phyloP scores from a whole-genome alignment of 2,113 vertebrate species.

The Grammomys surdaster region DNA sequence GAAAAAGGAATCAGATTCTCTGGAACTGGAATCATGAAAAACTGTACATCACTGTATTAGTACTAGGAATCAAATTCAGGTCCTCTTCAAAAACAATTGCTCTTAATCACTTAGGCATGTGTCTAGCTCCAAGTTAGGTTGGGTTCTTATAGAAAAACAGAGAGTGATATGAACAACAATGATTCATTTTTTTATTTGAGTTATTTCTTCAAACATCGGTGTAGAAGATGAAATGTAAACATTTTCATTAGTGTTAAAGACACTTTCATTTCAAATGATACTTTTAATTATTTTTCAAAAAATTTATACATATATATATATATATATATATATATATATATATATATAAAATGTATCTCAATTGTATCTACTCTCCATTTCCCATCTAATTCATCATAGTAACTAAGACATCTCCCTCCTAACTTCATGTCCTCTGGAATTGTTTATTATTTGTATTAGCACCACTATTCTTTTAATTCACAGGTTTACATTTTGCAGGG shows the following conservation, averaged over 20 bases:
- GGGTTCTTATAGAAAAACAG: neutral
- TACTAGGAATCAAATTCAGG: neutral
- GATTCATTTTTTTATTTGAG: constrained; percentile 12
- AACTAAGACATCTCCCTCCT: neutral
- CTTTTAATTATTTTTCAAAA: neutral
- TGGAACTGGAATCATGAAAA: too few relatives aligned
- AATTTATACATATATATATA: neutral
- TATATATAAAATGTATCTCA: neutral
- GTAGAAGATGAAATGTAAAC: neutral
- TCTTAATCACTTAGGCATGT: neutral
- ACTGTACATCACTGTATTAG: neutral
- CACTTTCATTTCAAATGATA: neutral
- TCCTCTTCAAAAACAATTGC: neutral
- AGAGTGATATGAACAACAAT: neutral
- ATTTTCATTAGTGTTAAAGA: neutral
- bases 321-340: too few relatives aligned
- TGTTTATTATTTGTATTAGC: neutral
- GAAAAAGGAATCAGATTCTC: neutral
- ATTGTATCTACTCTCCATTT: neutral
- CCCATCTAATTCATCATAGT: accelerated
- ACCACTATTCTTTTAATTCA: neutral
- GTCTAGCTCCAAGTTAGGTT: neutral
- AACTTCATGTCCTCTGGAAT: neutral
- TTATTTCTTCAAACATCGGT: neutral
- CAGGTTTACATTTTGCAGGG: neutral